Evolutionary conservation across 2,888 invertebrate genomes (phyloP).

Genomic region (Ashinkailepas kermadecensis): DNA sequence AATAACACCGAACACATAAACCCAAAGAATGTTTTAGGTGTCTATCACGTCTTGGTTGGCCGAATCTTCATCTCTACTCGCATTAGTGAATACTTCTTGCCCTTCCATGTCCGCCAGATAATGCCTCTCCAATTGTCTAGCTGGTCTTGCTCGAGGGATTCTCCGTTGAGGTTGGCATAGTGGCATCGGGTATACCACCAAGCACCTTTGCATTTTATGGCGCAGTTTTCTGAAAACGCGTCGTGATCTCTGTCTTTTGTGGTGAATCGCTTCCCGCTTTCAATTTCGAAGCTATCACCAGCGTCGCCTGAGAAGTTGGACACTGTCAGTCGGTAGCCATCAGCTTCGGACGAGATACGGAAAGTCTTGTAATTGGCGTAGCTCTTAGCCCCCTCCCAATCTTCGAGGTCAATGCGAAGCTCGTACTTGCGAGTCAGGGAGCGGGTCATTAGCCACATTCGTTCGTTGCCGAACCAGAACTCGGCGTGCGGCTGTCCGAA

Average conservation of each 20-base stretch:
- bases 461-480: slow-evolving; percentile 89
- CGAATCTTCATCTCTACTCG: neutral
- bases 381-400: slow-evolving; percentile 55
- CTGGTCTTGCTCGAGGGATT: neutral
- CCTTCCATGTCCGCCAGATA: neutral
- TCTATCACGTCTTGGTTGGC: neutral
- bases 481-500: slow-evolving; percentile 84
- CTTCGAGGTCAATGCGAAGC: slow-evolving; percentile 76
- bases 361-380: neutral
- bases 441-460: slow-evolving; percentile 85
- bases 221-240: neutral
- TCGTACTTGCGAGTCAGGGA: slow-evolving; percentile 69
- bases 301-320: neutral
- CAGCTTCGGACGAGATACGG: neutral
- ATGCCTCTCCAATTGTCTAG: neutral
- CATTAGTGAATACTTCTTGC: neutral
- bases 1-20: too few species aligned
- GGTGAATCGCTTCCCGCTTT: neutral
- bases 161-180: neutral
- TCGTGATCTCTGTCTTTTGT: neutral
- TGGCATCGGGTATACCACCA: neutral
- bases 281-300: neutral
- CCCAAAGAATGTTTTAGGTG: too few species aligned
- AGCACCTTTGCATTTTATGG: neutral
- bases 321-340: neutral